Evolutionary conservation across 2,797 vertebrate species (phyloP), one percentile per base, ranked within the genome.

Genomic region (Phoxinus dragarum): DNA sequence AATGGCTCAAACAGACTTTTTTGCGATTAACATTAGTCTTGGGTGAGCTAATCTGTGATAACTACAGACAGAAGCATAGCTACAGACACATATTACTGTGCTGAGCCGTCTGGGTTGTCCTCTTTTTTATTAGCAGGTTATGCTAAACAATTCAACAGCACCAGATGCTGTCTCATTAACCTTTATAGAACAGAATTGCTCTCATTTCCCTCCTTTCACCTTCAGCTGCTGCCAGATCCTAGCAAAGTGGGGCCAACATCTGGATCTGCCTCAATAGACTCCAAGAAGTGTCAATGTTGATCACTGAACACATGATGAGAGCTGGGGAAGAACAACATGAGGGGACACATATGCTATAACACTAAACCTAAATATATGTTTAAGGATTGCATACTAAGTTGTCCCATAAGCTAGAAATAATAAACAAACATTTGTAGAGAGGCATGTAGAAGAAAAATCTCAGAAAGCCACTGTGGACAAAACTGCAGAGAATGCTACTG

Each of bases 131-230:
- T 88, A 89, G 79, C 68, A 76, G 75, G 74, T 79, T 66, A 54
- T 19, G 47, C 56, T 76, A 86, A 86, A 88, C 82, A 86, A 81
- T 64, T 82, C 71, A 88, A 88, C 89, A 91, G 84, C 82, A 93
- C 92, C 93, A 94, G 87, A 93, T 88, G 92, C 92, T 85, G 89
- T 87, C 90, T 88, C 91, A 94, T 94, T 93, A 93, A 92, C 92
- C 91, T 93, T 92, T 92, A 90, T 90, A 73, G 90, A 92, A 90
- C 88, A 88, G 82, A 94, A 93, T 92, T 91, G 91, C 85, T 88
- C 85, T 87, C 1, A 68, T 92, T 84, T 87, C 82, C 84, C 88
- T 85, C 81, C 85, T 81, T 92, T 95, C 92, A 93, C 93, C 94
- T 93, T 93, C 93, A 92, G 91, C 89, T 86, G 85, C 64, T 84